Percentiles rank a stretch among this genome's conserved stretches.
These are phyloP conservation scores for Dasyprocta punctata DNA, from an alignment of 2,113 vertebrate species.

Conservation along the genomic window DNA sequence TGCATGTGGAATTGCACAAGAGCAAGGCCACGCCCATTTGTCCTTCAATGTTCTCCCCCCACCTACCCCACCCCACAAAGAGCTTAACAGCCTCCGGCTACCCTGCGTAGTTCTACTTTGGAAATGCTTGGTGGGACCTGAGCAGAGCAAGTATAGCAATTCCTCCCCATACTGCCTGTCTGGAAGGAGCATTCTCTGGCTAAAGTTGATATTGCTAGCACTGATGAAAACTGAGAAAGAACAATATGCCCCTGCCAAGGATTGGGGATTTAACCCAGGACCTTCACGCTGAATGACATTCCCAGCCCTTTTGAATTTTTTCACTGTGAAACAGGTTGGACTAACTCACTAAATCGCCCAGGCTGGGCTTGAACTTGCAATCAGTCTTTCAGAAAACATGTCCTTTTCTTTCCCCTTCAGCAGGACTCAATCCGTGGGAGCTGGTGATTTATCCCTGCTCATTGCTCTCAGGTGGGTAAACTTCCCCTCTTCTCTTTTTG, in stretches of 20 bases:
- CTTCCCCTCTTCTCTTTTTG: background rate
- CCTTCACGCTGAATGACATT: background rate
- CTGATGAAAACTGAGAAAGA: too few species aligned
- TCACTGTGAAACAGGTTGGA: background rate
- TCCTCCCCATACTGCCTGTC: background rate
- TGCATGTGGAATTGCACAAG: background rate
- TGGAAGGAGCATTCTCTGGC: background rate
- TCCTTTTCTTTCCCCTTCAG: background rate
- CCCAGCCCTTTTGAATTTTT: background rate
- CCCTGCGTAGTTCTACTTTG: background rate
- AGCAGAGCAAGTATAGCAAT: background rate
- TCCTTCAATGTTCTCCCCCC: background rate
- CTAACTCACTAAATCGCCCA: background rate
- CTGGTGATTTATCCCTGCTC: background rate
- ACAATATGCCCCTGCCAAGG: background rate
- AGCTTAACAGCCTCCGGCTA: background rate
- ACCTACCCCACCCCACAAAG: fast-evolving
- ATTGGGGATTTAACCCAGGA: background rate
- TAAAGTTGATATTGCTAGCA: background rate
- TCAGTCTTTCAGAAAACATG: background rate
- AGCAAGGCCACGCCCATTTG: background rate
- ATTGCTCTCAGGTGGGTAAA: background rate
- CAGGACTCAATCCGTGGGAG: background rate
- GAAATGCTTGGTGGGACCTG: background rate
- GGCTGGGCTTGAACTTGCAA: background rate